Evolutionary conservation across 64 coral and sea anemone genomes (phyloP), one percentile per base, ranked within the genome.

Genomic region (Stylophora pistillata): DNA sequence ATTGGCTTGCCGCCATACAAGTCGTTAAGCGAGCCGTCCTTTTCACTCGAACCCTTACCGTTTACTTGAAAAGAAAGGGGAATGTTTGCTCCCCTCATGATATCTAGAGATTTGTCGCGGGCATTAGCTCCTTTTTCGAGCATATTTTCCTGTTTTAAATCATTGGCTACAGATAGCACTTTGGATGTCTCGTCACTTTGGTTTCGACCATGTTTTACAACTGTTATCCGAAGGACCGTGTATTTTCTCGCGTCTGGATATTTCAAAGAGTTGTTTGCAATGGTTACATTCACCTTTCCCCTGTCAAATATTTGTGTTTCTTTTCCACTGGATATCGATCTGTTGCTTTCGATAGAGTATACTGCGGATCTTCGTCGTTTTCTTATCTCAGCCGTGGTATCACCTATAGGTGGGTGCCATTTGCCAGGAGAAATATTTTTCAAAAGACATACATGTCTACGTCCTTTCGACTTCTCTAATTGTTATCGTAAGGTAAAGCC

Each of bases 181-280:
- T 69, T 63, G 61, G 29, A 58, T 14, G 34, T 30, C 18, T 20
- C 29, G 23, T 18, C 5, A 23, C 27, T 63, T 64, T 64, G 32
- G 53, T 84, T 69, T 70, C 23, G 9, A 27, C 20, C 80, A 68
- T 68, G 34, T 28, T 84, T 84, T 53, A 54, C 30, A 84, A 68
- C 20, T 25, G 80, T 69, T 26, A 84, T 84, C 33, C 34, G 66
- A 1, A 70, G 20, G 23, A 69, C 60, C 15, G 62, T 84, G 14
- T 84, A 34, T 54, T 84, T 84, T n/a, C 80, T 41, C 53, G 47
- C 68, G 1, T 68, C 60, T 10, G 32, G 3, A 69, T 32, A 20
- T n/a, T 28, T 29, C 27, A 41, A 15, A 13, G n/a, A 27, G 15
- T 34, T 25, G 20, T 20, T 69, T 47, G 10, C 60, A 69, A 52